Conservation (phyloP, 1,140 invertebrate genomes). For the Radopholus similis region DNA sequence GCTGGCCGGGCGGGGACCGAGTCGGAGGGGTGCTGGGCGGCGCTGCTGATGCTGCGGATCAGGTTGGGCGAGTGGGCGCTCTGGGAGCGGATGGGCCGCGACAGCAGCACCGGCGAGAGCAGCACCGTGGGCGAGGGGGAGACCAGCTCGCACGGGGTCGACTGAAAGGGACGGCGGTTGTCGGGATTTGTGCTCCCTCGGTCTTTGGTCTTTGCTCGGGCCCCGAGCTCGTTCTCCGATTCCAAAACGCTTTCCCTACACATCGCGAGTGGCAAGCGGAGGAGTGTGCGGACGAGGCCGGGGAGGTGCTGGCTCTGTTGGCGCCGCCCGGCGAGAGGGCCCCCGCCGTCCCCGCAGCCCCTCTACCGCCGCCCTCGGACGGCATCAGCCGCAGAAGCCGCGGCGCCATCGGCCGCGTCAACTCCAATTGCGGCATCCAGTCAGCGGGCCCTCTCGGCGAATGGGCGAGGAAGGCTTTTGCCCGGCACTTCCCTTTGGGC, state of each 20-base stretch:
- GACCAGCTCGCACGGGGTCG: slow-evolving; percentile 16
- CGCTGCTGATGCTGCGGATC: slow-evolving; percentile 4
- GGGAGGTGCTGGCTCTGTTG: slow-evolving; percentile 2
- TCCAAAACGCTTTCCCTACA: not conserved
- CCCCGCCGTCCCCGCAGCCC: no score
- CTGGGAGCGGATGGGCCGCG: slow-evolving; percentile 49
- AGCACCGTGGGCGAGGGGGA: slow-evolving; percentile 49
- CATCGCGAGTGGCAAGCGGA: not conserved
- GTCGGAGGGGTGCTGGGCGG: slow-evolving; percentile 18
- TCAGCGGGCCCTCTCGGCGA: no score
- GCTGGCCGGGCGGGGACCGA: not conserved
- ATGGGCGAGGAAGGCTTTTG: no score
- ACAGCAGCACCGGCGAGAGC: slow-evolving; percentile 50
- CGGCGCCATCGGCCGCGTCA: slow-evolving; percentile 4
- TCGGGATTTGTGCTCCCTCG: not conserved
- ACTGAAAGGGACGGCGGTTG: slow-evolving; percentile 23
- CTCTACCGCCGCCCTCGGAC: not conserved
- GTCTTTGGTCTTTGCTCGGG: no score
- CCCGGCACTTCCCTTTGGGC: no score
- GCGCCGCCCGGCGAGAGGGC: slow-evolving; percentile 20
- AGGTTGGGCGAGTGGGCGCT: slow-evolving; percentile 46
- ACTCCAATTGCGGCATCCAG: slow-evolving; percentile 15
- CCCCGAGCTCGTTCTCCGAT: no score
- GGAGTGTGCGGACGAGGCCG: not conserved
- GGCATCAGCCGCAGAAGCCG: slow-evolving; percentile 10